Evolutionary conservation across 2,888 invertebrate genomes (phyloP).

Genomic region (Onchidella celtica): DNA sequence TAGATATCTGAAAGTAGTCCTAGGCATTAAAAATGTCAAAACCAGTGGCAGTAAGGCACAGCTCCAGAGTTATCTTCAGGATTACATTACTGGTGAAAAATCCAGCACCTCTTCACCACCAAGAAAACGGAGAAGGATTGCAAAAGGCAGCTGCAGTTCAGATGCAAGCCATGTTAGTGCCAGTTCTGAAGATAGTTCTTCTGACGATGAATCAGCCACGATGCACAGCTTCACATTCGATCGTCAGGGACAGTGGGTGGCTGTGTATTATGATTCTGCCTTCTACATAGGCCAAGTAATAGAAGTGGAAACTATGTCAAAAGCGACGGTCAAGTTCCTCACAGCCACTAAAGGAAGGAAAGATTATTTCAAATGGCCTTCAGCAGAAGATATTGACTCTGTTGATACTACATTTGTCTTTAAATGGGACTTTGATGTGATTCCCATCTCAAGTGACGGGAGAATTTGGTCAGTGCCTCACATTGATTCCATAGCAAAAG

Average conservation of each 20-base stretch:
- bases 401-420: no score
- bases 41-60: not conserved
- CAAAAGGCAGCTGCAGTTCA: not conserved
- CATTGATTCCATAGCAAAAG: no score
- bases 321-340: no score
- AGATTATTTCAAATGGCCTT: no score
- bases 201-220: not conserved
- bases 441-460: no score
- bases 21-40: not conserved
- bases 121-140: not conserved
- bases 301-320: no score
- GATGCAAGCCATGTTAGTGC: not conserved
- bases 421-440: no score
- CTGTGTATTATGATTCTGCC: no score
- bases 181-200: not conserved
- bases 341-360: no score
- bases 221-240: not conserved
- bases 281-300: no score
- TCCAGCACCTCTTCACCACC: not conserved
- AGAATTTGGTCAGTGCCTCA: no score
- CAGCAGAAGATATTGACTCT: no score
- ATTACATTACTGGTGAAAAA: not conserved
- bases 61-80: not conserved
- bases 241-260: not conserved
- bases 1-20: not conserved